A percentile compares a stretch with the other conserved stretches of the same genome.
phyloP scores from a whole-genome alignment of 2,113 vertebrate genomes.

The Pheucticus melanocephalus region DNA sequence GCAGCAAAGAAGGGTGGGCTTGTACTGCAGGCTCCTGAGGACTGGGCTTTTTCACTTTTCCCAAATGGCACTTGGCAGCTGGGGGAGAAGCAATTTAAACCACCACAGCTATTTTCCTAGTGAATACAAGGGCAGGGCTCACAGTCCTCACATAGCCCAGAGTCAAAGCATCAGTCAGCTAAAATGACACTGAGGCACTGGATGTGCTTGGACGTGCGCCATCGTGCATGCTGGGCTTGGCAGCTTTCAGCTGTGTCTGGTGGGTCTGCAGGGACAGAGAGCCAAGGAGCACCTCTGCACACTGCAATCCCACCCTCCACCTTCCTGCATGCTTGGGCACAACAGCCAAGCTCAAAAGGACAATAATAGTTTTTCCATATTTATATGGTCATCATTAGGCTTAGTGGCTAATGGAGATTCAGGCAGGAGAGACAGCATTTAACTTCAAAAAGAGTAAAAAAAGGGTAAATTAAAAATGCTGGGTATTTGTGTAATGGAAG shows the following conservation, averaged over 20 bases:
- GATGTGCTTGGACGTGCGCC: background rate
- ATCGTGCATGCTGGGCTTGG: accelerated
- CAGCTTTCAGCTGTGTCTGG: background rate
- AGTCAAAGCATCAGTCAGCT: background rate
- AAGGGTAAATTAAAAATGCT: background rate
- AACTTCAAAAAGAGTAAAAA: background rate
- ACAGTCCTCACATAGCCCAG: background rate
- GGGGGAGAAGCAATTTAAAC: background rate
- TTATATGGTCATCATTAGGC: background rate
- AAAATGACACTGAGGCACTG: background rate
- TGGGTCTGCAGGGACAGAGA: background rate
- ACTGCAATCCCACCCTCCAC: background rate
- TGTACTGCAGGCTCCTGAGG: background rate
- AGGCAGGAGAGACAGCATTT: background rate
- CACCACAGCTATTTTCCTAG: background rate
- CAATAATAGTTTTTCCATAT: background rate
- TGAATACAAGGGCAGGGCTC: background rate
- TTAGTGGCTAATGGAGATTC: background rate
- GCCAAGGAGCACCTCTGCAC: background rate
- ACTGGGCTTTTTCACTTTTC: background rate
- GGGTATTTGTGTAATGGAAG: background rate
- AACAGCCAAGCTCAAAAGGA: background rate
- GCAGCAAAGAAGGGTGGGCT: background rate
- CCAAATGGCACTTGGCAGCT: background rate
- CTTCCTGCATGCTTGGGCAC: background rate